These are phyloP conservation scores for Gobio occitaniae DNA, from an alignment of 2,797 vertebrate species.

Conservation along the genomic window DNA sequence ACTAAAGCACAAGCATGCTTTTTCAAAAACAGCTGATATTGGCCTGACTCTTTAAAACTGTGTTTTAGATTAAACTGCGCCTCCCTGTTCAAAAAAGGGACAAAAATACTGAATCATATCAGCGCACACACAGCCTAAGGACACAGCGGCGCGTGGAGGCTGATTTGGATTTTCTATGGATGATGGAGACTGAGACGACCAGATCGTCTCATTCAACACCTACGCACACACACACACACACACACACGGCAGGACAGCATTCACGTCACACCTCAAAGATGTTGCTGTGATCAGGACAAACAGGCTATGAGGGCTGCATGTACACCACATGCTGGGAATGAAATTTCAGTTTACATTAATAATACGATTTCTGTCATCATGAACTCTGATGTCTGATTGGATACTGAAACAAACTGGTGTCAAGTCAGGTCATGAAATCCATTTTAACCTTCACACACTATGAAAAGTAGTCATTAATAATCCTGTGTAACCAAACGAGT, in stretches of 20 bases:
- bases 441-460: slow-evolving; percentile 10
- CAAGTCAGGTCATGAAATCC: not conserved
- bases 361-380: not conserved
- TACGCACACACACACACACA: slow-evolving; percentile 25
- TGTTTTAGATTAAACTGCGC: slow-evolving; percentile 5
- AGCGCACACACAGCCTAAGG: slow-evolving; percentile 17
- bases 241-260: slow-evolving; percentile 10
- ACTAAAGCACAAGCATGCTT: not conserved
- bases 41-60: not conserved
- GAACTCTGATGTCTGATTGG: not conserved
- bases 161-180: slow-evolving; percentile 38
- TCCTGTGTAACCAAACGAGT: not conserved
- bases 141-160: slow-evolving; percentile 4
- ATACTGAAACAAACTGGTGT: slow-evolving; percentile 8
- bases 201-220: slow-evolving; percentile 38
- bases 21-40: not conserved
- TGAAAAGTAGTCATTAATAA: slow-evolving; percentile 3
- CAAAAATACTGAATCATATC: slow-evolving; percentile 36
- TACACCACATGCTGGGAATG: slow-evolving; percentile 23
- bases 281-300: slow-evolving; percentile 35
- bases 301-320: slow-evolving; percentile 15
- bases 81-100: slow-evolving; percentile 2
- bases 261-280: slow-evolving; percentile 39
- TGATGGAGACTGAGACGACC: slow-evolving; percentile 40
- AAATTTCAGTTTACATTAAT: slow-evolving; percentile 33